Percentiles rank a stretch among this genome's conserved stretches.
Conservation (phyloP, 2,113 vertebrate species). For the Cyphomyrus plagiostoma region DNA sequence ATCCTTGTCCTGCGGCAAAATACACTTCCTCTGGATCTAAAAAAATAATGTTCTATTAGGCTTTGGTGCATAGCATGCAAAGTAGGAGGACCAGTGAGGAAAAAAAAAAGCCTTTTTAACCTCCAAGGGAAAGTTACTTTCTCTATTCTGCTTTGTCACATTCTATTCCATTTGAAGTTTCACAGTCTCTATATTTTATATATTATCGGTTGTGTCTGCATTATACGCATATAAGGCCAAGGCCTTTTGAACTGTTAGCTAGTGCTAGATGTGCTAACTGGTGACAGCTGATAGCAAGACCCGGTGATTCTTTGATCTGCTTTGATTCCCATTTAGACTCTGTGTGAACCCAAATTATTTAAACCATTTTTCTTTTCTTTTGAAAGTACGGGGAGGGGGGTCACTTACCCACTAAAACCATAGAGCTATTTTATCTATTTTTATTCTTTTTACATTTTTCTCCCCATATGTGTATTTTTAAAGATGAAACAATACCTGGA, state of each 20-base stretch:
- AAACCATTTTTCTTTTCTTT: conserved; percentile 39
- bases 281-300: conserved; percentile 31
- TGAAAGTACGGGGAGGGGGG: conserved; percentile 1
- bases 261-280: conserved; percentile 30
- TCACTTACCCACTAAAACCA: conserved; percentile 49
- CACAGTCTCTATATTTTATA: neutral
- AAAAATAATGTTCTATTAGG: conserved; percentile 26
- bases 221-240: neutral
- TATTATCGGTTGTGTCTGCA: neutral
- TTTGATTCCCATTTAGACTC: conserved; percentile 36
- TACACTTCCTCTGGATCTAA: conserved; percentile 35
- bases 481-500: conserved; percentile 35
- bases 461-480: conserved; percentile 30
- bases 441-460: conserved; percentile 38
- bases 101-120: neutral
- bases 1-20: conserved; percentile 46
- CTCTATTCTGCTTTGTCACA: conserved; percentile 12
- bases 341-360: conserved; percentile 42
- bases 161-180: conserved; percentile 4
- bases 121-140: conserved; percentile 17
- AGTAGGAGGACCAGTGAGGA: conserved; percentile 11
- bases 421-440: conserved; percentile 53
- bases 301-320: conserved; percentile 35
- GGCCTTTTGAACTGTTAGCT: conserved; percentile 10
- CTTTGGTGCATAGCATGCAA: conserved; percentile 13